These are phyloP conservation scores for Burhinus bistriatus DNA, from an alignment of 2,113 vertebrate genomes.

Conservation along the genomic window DNA sequence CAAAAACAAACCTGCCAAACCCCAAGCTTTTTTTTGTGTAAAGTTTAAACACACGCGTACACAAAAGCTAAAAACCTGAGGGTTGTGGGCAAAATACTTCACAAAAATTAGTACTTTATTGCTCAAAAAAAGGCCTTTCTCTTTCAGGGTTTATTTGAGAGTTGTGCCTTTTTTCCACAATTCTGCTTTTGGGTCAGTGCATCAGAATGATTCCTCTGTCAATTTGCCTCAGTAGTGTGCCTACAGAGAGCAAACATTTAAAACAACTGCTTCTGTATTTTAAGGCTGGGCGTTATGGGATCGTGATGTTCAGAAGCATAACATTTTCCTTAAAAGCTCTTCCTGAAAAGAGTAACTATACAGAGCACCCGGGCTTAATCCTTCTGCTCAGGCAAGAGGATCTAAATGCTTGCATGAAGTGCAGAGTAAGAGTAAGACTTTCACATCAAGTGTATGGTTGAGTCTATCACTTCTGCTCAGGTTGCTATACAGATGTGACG, in stretches of 20 bases:
- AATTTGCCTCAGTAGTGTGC: neutral
- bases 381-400: neutral
- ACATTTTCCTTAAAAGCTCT: neutral
- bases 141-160: neutral
- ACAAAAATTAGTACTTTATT: neutral
- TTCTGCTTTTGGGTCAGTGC: neutral
- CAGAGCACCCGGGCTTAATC: neutral
- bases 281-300: neutral
- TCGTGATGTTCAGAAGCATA: neutral
- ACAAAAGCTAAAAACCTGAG: neutral
- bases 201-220: neutral
- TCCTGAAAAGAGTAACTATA: neutral
- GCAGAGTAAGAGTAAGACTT: neutral
- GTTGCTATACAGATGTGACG: neutral
- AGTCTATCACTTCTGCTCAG: neutral
- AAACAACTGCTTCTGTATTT: neutral
- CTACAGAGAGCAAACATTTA: neutral
- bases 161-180: neutral
- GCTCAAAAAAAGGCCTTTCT: neutral
- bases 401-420: neutral
- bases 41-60: neutral
- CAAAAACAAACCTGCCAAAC: neutral
- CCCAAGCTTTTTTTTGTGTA: neutral
- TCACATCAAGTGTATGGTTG: neutral
- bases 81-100: neutral